Base-by-base conservation (phyloP, 2,888 invertebrate genomes). In the Drosophila kuntzei region DNA sequence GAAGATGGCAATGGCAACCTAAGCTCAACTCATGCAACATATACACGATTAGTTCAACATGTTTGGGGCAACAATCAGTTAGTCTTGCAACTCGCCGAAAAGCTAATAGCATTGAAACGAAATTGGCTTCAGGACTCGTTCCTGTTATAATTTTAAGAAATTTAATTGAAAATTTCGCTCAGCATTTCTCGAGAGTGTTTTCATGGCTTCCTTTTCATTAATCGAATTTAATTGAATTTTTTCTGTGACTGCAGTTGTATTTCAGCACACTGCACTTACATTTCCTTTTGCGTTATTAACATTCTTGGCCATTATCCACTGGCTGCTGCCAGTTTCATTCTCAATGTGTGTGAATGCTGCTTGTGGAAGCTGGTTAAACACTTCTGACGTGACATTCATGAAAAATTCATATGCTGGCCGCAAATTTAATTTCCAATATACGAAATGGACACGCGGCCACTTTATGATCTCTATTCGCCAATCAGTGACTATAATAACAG, bases 371-470 rank as follows among this genome's bases (percentile, higher is more conserved):
- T 29, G 66, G n/a, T 18, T 14, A 50, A 51, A 47, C 25, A 29
- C 51, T 63, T 51, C 36, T 46, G 58, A 50, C 60, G 61, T 71
- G 81, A 62, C 64, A 75, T 70, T 68, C 69, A 77, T 80, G 63
- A 73, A 68, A 68, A 50, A 66, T 71, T 22, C 39, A 65, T 61
- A 37, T 57, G 43, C 36, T 41, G 53, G 20, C 43, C 54, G 20
- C 66, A 66, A 41, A 63, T 64, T 70, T 57, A 43, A 74, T 76
- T 70, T 66, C 22, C 49, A 66, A 59, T 65, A 62, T 41, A 49
- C 59, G 22, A 36, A 58, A 46, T 39, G 64, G 36, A 37, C 51
- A 8, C 34, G 18, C 46, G 22, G 20, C 49, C 37, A 32, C 39
- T 72, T 72, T 54, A 64, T 50, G 47, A 16, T 49, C 47, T 44